Base-by-base conservation (phyloP, 1,140 invertebrate species). In the Penaeus vannamei region DNA sequence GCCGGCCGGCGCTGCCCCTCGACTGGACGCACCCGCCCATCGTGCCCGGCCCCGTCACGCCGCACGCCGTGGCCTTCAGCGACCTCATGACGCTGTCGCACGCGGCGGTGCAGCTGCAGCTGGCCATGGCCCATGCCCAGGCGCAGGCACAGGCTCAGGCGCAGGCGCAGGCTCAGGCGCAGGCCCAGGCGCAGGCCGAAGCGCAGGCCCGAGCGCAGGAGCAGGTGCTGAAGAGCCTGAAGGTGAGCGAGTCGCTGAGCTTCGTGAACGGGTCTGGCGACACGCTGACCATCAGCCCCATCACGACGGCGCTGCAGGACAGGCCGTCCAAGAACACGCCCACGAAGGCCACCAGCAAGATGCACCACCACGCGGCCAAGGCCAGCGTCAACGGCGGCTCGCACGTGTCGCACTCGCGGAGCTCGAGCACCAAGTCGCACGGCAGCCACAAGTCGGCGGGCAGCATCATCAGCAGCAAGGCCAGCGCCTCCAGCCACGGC, bases 201-300 rank as follows among this genome's bases (percentile, higher is more conserved):
- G 82, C 82, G 10, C 42, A 84, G 19, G 82, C 59, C 12, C 60
- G 84, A 80, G 86, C 89, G 23, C 86, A 91, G 46, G 86, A 86
- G 7, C 76, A 89, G 66, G 89, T 82, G 19, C 82, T 89, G 26
- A 89, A 88, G 77, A 91, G 76, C 66, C 82, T 88, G 60, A 88
- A 91, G 61, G 85, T 85, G 61, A 86, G 64, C 66, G 89, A 91
- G 60, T 82, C 91, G 36, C 85, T 91, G 29, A 91, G 89, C 72
- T 89, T 91, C 36, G 80, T 91, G 8, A 91, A 90, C 36, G 89
- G 89, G 10, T 91, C 91, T 10, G 91, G 91, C 42, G 91, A 91
- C 77, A 91, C 91, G 26, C 86, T 91, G 10, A 91, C 91, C 53
- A 91, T 91, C 36, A 91, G 91, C 36, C 89, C 91, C 32, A 90